phyloP scores from a whole-genome alignment of 2,797 vertebrate genomes.

The Sebastiscus tertius region DNA sequence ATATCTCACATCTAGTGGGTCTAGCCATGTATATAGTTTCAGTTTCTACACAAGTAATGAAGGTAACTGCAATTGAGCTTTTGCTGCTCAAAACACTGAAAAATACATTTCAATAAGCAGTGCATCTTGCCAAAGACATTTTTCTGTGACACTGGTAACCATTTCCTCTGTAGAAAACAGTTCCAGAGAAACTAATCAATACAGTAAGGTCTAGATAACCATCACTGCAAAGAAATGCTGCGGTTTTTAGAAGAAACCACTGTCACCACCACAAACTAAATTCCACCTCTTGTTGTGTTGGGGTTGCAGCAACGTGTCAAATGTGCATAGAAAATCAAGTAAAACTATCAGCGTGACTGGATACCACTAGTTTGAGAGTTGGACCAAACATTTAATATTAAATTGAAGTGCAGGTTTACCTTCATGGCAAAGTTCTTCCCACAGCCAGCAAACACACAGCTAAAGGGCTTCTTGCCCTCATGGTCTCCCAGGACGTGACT shows the following conservation, averaged over 20 bases:
- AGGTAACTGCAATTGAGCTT: neutral
- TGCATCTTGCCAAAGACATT: neutral
- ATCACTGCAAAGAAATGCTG: neutral
- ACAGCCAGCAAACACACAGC: constrained; percentile 85
- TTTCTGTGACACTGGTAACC: neutral
- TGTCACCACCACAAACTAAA: neutral
- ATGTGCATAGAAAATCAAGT: neutral
- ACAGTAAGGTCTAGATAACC: neutral
- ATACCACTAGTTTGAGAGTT: neutral
- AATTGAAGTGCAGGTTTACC: constrained; percentile 62
- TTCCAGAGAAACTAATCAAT: neutral
- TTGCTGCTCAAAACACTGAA: neutral
- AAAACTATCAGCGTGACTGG: neutral
- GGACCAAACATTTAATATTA: neutral
- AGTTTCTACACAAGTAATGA: neutral
- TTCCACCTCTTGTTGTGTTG: neutral
- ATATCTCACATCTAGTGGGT: neutral
- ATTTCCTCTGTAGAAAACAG: neutral
- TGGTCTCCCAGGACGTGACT: constrained; percentile 90
- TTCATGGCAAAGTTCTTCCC: constrained; percentile 90
- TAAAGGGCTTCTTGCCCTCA: constrained; percentile 84
- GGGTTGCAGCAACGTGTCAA: neutral
- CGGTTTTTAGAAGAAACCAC: too few species aligned
- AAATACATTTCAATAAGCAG: too few species aligned
- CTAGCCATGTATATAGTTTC: neutral